Conservation (phyloP, 2,113 vertebrate genomes). For the Syrmaticus mikado region DNA sequence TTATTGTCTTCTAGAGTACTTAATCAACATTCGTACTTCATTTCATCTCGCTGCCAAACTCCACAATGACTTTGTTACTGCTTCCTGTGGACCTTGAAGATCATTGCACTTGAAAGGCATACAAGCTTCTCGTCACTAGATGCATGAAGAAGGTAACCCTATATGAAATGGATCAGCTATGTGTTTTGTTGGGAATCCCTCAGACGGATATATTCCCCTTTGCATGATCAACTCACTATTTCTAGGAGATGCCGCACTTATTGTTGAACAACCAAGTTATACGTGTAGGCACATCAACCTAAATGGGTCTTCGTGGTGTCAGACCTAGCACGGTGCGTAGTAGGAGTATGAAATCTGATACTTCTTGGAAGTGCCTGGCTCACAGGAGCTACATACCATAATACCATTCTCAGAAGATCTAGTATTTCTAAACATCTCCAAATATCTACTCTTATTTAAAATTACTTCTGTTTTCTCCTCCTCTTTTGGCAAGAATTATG, state of each 20-base stretch:
- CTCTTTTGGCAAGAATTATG: neutral
- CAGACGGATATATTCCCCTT: neutral
- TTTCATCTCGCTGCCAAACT: neutral
- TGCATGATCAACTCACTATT: neutral
- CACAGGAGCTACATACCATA: neutral
- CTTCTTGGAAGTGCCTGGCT: neutral
- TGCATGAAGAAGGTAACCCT: rapidly evolving
- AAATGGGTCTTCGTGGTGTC: neutral
- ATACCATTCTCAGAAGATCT: neutral
- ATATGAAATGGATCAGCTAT: rapidly evolving
- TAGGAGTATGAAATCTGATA: neutral
- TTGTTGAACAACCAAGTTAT: neutral
- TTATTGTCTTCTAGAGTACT: neutral
- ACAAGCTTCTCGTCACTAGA: neutral
- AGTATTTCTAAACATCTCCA: neutral
- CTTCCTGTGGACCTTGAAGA: neutral
- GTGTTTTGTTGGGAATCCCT: neutral
- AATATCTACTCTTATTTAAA: neutral
- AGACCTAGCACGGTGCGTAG: neutral
- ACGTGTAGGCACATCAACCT: neutral
- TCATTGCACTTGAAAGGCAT: rapidly evolving
- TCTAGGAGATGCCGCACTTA: neutral
- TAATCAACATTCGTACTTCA: neutral
- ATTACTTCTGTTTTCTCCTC: neutral
- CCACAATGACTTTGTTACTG: neutral